Evolutionary conservation across 2,113 vertebrate species (phyloP).

Genomic region (Mungos mungo): DNA sequence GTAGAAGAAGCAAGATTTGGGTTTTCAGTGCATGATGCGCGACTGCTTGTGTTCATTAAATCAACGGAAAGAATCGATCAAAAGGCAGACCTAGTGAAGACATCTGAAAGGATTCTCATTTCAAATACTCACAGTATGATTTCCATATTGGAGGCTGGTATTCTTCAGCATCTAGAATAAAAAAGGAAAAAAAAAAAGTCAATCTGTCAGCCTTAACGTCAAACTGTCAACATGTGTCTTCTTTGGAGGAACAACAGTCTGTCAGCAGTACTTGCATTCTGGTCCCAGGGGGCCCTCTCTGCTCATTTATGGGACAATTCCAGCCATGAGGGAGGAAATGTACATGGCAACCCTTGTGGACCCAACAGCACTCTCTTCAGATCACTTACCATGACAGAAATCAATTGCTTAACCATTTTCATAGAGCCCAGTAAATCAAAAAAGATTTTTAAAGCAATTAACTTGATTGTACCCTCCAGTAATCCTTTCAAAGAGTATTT

Average conservation of each 20-base stretch:
- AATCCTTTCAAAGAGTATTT: conserved; percentile 69
- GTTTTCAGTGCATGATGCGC: background rate
- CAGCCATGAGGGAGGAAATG: conserved; percentile 6
- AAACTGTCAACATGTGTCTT: conserved; percentile 73
- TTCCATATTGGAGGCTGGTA: conserved; percentile 99
- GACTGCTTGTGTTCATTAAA: background rate
- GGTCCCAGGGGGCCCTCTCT: conserved; percentile 55
- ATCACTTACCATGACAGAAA: conserved; percentile 46
- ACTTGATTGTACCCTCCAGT: conserved; percentile 67
- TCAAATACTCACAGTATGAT: conserved; percentile 95
- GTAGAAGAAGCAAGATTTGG: background rate
- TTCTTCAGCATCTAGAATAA: conserved; percentile 95
- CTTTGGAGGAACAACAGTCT: conserved; percentile 65
- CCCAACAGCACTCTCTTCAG: background rate
- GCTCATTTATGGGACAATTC: conserved; percentile 55
- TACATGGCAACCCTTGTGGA: conserved; percentile 21
- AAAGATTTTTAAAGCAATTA: conserved; percentile 74
- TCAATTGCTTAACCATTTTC: conserved; percentile 67
- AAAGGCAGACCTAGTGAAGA: background rate
- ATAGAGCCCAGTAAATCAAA: conserved; percentile 56
- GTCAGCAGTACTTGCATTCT: conserved; percentile 70
- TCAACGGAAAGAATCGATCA: background rate
- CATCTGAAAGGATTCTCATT: background rate
- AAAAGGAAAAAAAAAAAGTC: conserved; percentile 65
- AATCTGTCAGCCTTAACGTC: conserved; percentile 69